Percentiles rank a stretch among this genome's conserved stretches.
Conservation (phyloP, 2,797 vertebrate species). For the Neopelma chrysocephalum region DNA sequence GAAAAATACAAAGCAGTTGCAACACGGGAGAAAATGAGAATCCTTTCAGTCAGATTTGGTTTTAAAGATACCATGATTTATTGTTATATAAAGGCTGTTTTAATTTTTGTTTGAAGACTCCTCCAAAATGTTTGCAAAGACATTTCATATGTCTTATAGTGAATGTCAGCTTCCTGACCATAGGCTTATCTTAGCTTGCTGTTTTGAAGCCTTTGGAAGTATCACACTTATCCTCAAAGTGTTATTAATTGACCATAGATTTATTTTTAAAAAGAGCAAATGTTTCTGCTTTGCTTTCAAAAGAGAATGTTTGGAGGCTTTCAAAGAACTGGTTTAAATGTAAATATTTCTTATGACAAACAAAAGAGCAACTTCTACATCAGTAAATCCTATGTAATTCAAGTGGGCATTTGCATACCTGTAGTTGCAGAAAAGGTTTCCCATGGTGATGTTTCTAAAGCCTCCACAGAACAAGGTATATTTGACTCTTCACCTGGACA, state of each 20-base stretch:
- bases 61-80: neutral
- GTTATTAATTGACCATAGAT: neutral
- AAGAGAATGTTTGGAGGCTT: neutral
- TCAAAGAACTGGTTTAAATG: neutral
- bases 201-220: neutral
- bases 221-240: neutral
- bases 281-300: neutral
- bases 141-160: neutral
- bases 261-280: neutral
- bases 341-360: neutral
- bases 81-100: neutral
- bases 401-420: neutral
- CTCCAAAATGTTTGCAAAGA: neutral
- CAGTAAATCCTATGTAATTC: neutral
- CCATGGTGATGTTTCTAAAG: neutral
- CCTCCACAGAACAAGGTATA: neutral
- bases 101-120: neutral
- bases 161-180: neutral
- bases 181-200: neutral
- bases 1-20: neutral
- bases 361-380: neutral
- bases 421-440: neutral
- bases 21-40: rapidly evolving
- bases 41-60: neutral
- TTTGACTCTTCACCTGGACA: neutral